Evolutionary conservation across 53 echinoderm and acorn worm species (phyloP).

Genomic region (Temnopleurus reevesii): DNA sequence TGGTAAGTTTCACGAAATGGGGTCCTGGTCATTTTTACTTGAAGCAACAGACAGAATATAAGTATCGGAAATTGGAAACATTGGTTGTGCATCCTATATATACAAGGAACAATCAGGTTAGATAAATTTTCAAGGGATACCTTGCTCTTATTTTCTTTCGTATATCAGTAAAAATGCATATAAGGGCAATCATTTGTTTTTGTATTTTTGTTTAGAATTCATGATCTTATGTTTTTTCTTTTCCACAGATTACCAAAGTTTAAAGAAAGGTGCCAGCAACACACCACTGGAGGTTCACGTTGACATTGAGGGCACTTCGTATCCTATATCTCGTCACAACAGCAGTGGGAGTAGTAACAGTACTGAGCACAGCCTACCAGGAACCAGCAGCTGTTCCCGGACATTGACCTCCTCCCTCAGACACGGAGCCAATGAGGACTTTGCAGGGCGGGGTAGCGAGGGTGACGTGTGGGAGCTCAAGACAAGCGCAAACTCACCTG

Average conservation of each 20-base stretch:
- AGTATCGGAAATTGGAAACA: no score
- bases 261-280: conserved; percentile 16
- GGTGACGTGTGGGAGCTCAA: conserved; percentile 91
- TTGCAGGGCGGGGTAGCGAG: background rate
- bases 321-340: conserved; percentile 76
- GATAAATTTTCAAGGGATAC: no score
- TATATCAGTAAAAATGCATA: no score
- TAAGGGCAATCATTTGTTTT: no score
- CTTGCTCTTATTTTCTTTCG: no score
- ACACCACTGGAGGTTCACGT: conserved; percentile 81
- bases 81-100: no score
- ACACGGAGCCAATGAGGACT: conserved; percentile 43
- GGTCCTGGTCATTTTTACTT: no score
- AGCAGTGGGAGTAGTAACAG: conserved; percentile 86
- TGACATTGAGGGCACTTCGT: conserved; percentile 74
- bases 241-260: conserved; percentile 35
- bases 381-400: conserved; percentile 34
- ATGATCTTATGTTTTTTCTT: no score
- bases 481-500: conserved; percentile 57
- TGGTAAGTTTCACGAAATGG: no score
- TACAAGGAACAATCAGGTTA: no score
- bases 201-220: no score
- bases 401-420: conserved; percentile 32
- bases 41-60: no score
- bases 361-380: conserved; percentile 62